Evolutionary conservation across 2,113 vertebrate genomes (phyloP), one percentile per base, ranked within the genome.

Genomic region (Apistogramma diplotaenia): DNA sequence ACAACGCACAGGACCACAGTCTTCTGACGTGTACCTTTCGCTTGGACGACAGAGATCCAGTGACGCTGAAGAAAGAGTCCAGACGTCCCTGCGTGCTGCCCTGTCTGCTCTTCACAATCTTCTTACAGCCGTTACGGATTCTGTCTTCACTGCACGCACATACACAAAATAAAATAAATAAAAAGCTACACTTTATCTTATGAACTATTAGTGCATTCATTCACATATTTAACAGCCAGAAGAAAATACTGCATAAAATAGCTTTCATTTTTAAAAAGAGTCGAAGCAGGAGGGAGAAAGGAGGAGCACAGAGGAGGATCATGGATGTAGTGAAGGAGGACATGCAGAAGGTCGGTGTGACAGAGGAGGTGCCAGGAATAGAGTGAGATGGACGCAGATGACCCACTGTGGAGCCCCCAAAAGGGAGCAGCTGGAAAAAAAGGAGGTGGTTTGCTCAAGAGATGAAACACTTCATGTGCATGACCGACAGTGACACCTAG

Each of bases 21-120:
- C 58, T 58, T 40, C 11, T 13, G 56, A 8, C 23, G 19, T 3
- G 12, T 75, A 96, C 96, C 95, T 99, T 99, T 78, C 98, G 96
- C 84, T 99, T 99, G 0, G 97, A 98, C 0, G 97, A 98, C 70
- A 99, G 96, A 1, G 97, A 99, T 2, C 98, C 98, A 0, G 98
- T 99, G 80, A 99, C 95, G 29, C 96, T 96, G 93, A 99, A 99
- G 94, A 99, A 99, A 31, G 98, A 96, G 3, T 99, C 98, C 19
- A 99, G 94, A 3, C 98, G 93, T 54, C 97, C 98, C 89, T 99
- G 98, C 0, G 97, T 99, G 95, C 97, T 99, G 8, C 97, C 97
- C 86, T 99, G 97, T 16, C 98, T 92, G 89, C 98, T 98, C 91
- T 97, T 99, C 82, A 91, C 59, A 11, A 99, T 96, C 90, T 98